phyloP scores from a whole-genome alignment of 2,113 vertebrate genomes.

The Helogale parvula region DNA sequence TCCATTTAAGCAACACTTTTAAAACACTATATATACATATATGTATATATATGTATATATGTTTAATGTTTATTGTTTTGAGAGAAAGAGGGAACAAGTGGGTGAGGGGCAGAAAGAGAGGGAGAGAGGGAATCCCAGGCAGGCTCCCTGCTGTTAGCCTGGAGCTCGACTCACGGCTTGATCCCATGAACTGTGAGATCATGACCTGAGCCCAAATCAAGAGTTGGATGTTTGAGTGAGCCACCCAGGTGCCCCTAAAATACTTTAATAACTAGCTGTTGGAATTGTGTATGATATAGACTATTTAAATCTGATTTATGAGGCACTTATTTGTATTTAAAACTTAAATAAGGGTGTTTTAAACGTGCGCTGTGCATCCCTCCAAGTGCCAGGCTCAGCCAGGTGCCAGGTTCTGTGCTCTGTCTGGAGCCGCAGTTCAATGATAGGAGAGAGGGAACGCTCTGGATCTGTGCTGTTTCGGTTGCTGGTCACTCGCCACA shows the following conservation, averaged over 20 bases:
- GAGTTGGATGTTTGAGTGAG: no score
- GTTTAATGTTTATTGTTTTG: no score
- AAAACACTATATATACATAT: neutral
- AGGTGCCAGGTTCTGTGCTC: neutral
- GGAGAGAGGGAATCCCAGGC: no score
- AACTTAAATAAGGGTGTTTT: neutral
- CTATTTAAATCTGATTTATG: neutral
- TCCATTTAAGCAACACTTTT: slow-evolving; percentile 48
- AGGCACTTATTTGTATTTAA: neutral
- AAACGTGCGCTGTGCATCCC: neutral
- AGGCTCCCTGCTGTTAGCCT: no score
- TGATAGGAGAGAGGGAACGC: neutral
- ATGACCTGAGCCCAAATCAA: no score
- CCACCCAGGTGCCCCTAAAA: neutral
- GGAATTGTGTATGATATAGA: neutral
- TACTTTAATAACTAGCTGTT: neutral
- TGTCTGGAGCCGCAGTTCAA: neutral
- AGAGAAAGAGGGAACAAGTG: no score
- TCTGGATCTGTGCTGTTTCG: neutral
- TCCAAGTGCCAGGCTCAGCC: neutral
- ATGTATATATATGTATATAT: neutral
- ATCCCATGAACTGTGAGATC: no score
- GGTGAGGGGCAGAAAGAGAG: no score
- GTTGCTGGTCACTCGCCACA: neutral
- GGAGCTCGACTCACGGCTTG: no score